phyloP scores from a whole-genome alignment of 2,113 vertebrate genomes.

The Oxyruncus cristatus region DNA sequence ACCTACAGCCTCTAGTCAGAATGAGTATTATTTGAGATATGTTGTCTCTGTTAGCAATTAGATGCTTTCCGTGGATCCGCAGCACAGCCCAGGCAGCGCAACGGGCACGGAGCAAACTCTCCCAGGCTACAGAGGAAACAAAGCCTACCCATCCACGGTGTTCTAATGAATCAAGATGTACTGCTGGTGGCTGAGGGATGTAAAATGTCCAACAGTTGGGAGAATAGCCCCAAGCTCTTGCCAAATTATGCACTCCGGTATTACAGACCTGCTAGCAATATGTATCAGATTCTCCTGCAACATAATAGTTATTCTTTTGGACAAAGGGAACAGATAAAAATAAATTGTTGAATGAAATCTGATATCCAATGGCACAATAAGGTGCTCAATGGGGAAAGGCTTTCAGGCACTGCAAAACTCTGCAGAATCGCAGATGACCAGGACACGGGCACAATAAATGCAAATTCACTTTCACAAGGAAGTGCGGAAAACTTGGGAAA shows the following conservation, averaged over 20 bases:
- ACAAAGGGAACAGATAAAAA: slow-evolving; percentile 10
- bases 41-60: neutral
- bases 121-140: slow-evolving; percentile 8
- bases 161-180: slow-evolving; percentile 33
- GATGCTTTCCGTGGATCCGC: neutral
- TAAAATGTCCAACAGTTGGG: neutral
- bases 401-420: neutral
- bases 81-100: neutral
- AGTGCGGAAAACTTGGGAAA: neutral
- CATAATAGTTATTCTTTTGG: neutral
- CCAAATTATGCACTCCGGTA: slow-evolving; percentile 30
- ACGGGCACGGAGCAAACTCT: neutral
- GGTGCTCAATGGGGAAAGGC: neutral
- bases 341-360: slow-evolving; percentile 33
- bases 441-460: neutral
- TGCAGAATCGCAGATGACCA: neutral
- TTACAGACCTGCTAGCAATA: slow-evolving; percentile 55
- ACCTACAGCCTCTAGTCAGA: neutral
- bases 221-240: slow-evolving; percentile 47
- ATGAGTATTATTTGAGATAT: neutral
- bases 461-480: neutral
- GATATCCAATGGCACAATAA: neutral
- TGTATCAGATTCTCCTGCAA: neutral
- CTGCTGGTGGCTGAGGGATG: slow-evolving; percentile 12
- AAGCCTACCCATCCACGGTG: neutral